Base-by-base conservation (phyloP, 2,888 invertebrate species). In the Amiota mariae region DNA sequence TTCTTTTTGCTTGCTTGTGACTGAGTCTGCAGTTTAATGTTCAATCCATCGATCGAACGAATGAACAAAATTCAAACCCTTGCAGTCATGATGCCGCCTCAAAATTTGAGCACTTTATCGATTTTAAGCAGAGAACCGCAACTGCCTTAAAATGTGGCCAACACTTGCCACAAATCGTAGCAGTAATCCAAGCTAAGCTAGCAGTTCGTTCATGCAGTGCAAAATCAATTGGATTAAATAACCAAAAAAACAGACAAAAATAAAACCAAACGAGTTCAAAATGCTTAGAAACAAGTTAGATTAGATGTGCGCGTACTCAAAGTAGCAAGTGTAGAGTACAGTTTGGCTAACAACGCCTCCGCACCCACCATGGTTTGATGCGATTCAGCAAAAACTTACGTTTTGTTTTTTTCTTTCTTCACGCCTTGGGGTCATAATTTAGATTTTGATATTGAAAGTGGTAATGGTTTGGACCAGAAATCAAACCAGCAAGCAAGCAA, bases 401-500 rank as follows among this genome's bases (percentile, higher is more conserved):
- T n/a, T n/a, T n/a, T n/a, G n/a, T n/a, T n/a, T n/a, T n/a, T 68
- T 56, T 68, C 67, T 74, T 72, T 73, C 67, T 68, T 74, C 71
- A 64, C 72, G 74, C 74, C 70, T 74, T 74, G 72, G 48, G 74
- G 74, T 70, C 72, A 72, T 74, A 74, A 68, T 74, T 74, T 74
- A 74, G 74, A 74, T 74, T 74, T 74, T 72, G 74, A 70, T 74
- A 74, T 74, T 74, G 74, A 74, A 74, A 74, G 74, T 71, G 73
- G 71, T 74, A 71, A 67, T 63, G 61, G 18, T 59, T 18, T 8
- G 57, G 54, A 54, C 11, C n/a, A 13, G 12, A 54, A 54, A 54
- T n/a, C 15, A 15, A 54, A 8, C 54, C 6, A 15, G 54, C n/a
- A 15, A 54, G 8, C 54, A 8, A 15, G 54, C n/a, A n/a, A n/a